These are phyloP conservation scores for Neria commutata DNA, from an alignment of 2,888 invertebrate genomes.

Conservation along the genomic window DNA sequence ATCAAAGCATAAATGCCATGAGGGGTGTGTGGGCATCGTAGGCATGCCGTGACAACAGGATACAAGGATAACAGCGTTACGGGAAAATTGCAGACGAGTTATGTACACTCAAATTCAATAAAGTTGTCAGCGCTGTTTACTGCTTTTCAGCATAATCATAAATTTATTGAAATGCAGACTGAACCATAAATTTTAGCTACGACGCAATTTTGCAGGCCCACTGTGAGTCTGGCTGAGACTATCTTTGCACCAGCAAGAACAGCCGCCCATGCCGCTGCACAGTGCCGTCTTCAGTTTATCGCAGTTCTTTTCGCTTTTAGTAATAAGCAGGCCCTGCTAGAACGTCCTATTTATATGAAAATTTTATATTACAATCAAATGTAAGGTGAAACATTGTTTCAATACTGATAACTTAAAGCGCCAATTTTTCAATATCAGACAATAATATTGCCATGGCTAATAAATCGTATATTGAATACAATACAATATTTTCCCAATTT, in stretches of 20 bases:
- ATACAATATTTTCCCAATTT: too few species aligned
- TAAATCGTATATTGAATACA: too few species aligned
- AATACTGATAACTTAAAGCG: too few species aligned
- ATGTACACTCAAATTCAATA: conserved; percentile 23
- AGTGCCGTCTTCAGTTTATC: neutral
- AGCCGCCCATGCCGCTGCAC: neutral
- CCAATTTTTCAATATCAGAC: too few species aligned
- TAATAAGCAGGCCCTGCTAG: too few species aligned
- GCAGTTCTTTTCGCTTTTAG: too few species aligned
- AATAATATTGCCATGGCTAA: too few species aligned
- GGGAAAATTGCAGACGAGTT: neutral
- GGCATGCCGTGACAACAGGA: conserved; percentile 17
- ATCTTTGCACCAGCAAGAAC: too few species aligned
- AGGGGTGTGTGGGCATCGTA: neutral
- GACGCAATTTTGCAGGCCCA: neutral
- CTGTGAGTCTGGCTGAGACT: too few species aligned
- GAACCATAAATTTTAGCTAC: conserved; percentile 30
- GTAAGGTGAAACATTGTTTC: too few species aligned
- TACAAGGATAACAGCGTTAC: conserved; percentile 8
- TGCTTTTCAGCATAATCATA: conserved; percentile 46
- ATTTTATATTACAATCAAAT: too few species aligned
- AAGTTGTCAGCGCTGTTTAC: conserved; percentile 25
- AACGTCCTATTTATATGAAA: too few species aligned
- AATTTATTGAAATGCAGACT: conserved; percentile 52
- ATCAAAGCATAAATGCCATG: neutral